Base-by-base conservation (phyloP, 92 coral and sea anemone species). In the Parazoanthus swiftii region DNA sequence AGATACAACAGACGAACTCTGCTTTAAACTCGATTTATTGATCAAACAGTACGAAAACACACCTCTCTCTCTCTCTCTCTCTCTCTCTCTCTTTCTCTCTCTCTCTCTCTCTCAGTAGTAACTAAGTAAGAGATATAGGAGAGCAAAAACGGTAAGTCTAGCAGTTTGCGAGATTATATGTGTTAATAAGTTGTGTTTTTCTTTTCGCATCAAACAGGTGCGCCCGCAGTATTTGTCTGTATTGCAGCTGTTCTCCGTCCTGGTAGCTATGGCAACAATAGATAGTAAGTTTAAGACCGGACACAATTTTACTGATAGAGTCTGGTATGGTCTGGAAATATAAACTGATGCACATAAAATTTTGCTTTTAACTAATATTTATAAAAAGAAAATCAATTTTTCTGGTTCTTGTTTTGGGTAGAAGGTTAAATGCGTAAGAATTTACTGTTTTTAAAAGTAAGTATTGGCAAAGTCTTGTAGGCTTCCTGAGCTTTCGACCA, bases 181-280 rank as follows among this genome's bases (percentile, higher is more conserved):
- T 14, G 70, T 3, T 20, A 59, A 7, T 14, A 16, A 56, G 6
- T 79, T 35, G 66, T 29, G 33, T 42, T 82, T 23, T 0, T 13
- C 16, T 46, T 48, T 50, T 76, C 88, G 75, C 15, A 9, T 18
- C 63, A 7, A 48, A 0, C 51, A 89, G 93, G 91, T 79, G 46
- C 68, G 16, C 91, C 93, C 21, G 83, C 79, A 4, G 76, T 91
- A 29, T 87, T 90, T 15, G 93, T 91, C 11, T 66, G 85, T 63
- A 18, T 88, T 46, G 50, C 91, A 59, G 75, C 88, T n/a, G 83
- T 79, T 29, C 26, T 91, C 33, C 79, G 87, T 70, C 89, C 86
- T 5, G 75, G 89, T 46, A 90, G 95, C 36, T 92, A 92, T 80
- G 87, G 88, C 65, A 90, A 89, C 51, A 74, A 51, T 10, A 89